phyloP scores from a whole-genome alignment of 1,140 invertebrate genomes.

The Pseudobourletiella spinata region DNA sequence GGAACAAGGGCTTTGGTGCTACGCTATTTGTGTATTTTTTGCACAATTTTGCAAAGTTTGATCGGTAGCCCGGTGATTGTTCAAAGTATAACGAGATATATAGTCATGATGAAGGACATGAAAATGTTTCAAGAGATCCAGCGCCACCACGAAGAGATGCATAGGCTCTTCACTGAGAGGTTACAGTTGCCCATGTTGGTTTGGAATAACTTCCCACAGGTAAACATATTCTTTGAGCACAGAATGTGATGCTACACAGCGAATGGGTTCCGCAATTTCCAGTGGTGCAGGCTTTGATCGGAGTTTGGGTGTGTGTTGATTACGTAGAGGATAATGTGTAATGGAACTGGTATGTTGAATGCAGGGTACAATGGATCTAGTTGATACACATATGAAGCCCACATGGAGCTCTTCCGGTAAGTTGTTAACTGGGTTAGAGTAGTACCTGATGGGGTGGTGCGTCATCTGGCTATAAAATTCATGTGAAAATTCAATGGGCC shows the following conservation, averaged over 20 bases:
- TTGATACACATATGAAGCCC: not conserved
- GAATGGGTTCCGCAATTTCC: too few relatives aligned
- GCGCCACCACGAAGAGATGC: conserved; percentile 7
- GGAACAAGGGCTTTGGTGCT: too few relatives aligned
- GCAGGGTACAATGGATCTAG: conserved; percentile 6
- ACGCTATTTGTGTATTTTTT: too few relatives aligned
- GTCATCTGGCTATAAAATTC: not conserved
- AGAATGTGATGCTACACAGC: too few relatives aligned
- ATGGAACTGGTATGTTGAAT: too few relatives aligned
- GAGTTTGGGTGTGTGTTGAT: too few relatives aligned
- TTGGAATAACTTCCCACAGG: conserved; percentile 6
- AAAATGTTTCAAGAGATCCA: conserved; percentile 11
- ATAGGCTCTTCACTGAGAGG: not conserved
- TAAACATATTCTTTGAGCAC: too few relatives aligned
- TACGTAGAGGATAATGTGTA: too few relatives aligned
- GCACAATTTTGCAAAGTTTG: too few relatives aligned
- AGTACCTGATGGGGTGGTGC: not conserved
- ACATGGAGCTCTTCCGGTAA: conserved; percentile 6
- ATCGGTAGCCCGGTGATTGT: too few relatives aligned
- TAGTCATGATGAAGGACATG: not conserved
- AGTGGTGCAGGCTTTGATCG: too few relatives aligned
- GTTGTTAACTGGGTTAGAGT: not conserved
- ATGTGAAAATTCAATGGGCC: not conserved
- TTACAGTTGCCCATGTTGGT: conserved; percentile 1
- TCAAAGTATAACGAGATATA: too few relatives aligned